Evolutionary conservation across 2,797 vertebrate species (phyloP), one percentile per base, ranked within the genome.

Genomic region (Delichon dasypus): DNA sequence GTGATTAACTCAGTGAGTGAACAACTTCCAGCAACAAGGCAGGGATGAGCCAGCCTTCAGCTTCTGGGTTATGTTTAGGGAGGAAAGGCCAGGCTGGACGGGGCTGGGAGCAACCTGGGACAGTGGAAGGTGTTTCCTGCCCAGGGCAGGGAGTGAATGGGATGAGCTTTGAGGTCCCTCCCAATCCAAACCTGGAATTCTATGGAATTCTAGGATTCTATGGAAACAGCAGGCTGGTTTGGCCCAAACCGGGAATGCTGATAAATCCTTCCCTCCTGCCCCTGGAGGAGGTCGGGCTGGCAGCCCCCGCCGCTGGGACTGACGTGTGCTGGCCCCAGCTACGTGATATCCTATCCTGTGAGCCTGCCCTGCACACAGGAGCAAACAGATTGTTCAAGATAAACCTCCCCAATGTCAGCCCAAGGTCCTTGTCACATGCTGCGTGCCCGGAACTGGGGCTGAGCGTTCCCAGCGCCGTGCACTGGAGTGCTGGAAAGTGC

Each of bases 381-480:
- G 80, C 20, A 68, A 87, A 61, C 61, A 78, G 88, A 89, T 75
- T 45, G 66, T 30, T 67, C 6, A 3, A 73, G 68, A 79, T 89
- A 88, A 87, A 90, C 8, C 9, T 1, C 47, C 81, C 90, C 93
- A 95, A 78, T 53, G 94, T 89, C 93, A 85, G 18, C 76, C 70
- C 95, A 85, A 94, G 94, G 89, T 89, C 79, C 89, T 51, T 51
- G 72, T 36, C 57, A 10, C 47, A 0, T 2, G 51, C 27, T 2
- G 7, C 1, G 26, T 20, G 71, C 80, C 79, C 2, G 0, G 82
- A 16, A 0, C 73, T 2, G 58, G 54, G 2, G 16, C 40, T 11
- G 57, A 13, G 64, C 65, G 0, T 5, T 57, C 3, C 2, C 75
- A 38, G 77, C 48, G 48, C 23, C 13, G 40, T 21, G 20, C 45